Base-by-base conservation (phyloP, 2,888 invertebrate genomes). In the Druceiella hillmani region DNA sequence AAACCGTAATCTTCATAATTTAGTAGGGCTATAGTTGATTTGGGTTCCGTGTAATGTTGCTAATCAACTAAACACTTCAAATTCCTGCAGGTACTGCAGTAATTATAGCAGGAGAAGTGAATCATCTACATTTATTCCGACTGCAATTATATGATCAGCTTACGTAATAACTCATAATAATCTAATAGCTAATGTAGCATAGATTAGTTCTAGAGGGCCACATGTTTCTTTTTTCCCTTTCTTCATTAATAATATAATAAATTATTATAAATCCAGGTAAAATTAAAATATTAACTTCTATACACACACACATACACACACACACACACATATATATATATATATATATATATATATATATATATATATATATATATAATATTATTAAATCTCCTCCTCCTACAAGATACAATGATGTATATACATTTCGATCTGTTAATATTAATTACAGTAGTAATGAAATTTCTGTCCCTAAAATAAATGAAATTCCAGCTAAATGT, bases 221-320 rank as follows among this genome's bases (percentile, higher is more conserved):
- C 81, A 82, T 2, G 75, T 66, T 69, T 76, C 72, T 51, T 75
- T 75, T 70, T 81, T 80, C 3, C 73, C 73, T 52, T 69, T 78
- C 74, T 64, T 74, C 74, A 25, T 64, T 68, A 56, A 81, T 74
- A 61, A 80, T 75, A 56, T 83, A 80, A 4, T 78, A 81, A 54
- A 83, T 75, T 61, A 83, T 70, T 2, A 81, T 81, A 67, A 83
- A 83, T 54, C 77, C 82, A 4, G 82, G 81, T 38, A 83, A 49
- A 75, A 83, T 82, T 62, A 83, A 60, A 78, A 83, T 81, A 60
- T 84, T 84, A 28, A 84, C 82, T 73, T 83, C 82, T 5, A 83
- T 83, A 41, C 84, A 83, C 0, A 82, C 83, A 74, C 84, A 84
- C 60, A 84, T 84, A 74, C 82, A 84, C 63, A 85, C n/a, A n/a